Percentiles rank a stretch among this genome's conserved stretches.
These are phyloP conservation scores for Tenualosa ilisha DNA, from an alignment of 2,797 vertebrate species.

Conservation along the genomic window DNA sequence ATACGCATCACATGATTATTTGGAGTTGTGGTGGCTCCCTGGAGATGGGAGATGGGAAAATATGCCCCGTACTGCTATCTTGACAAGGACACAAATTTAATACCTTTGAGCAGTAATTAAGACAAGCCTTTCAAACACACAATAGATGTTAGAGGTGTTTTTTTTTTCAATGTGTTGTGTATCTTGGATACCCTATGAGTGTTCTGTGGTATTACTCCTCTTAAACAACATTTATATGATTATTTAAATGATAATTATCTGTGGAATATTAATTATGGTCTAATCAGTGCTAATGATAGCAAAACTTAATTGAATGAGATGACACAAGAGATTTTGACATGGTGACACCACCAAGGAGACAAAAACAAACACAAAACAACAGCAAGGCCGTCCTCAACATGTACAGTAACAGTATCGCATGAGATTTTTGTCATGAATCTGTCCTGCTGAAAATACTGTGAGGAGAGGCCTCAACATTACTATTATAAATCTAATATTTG, in stretches of 20 bases:
- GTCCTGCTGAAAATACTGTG: neutral
- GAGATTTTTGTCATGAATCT: neutral
- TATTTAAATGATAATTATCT: neutral
- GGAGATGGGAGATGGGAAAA: neutral
- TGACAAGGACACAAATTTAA: neutral
- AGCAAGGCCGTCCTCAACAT: neutral
- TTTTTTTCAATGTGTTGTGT: neutral
- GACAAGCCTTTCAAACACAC: neutral
- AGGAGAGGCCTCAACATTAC: too few relatives aligned
- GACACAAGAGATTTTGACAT: neutral
- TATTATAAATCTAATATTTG: too few relatives aligned
- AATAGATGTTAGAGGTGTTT: neutral
- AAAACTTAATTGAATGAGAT: neutral
- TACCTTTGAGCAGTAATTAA: neutral
- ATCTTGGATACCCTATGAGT: neutral
- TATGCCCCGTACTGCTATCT: neutral
- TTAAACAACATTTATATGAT: neutral
- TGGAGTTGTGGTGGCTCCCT: neutral
- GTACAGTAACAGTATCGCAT: neutral
- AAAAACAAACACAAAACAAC: neutral
- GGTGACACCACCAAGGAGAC: neutral
- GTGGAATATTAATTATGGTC: constrained; percentile 1
- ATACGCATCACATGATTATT: neutral
- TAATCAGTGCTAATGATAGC: neutral
- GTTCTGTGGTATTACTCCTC: neutral